Conservation (phyloP, 2,888 invertebrate genomes). For the Pasiphila rectangulata region DNA sequence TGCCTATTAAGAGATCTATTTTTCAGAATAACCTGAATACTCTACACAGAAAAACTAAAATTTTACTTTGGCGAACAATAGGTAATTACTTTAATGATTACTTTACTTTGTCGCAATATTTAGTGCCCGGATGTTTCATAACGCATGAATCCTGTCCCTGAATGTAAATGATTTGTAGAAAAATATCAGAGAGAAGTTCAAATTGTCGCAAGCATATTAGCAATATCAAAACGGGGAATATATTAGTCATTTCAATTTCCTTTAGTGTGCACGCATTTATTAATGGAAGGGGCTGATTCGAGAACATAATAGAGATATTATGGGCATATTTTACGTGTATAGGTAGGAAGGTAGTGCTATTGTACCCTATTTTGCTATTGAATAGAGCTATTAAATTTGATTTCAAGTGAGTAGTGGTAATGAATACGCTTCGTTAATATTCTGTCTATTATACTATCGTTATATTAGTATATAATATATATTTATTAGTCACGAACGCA, state of each 20-base stretch:
- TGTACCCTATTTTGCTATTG: conserved; percentile 14
- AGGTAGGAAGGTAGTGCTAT: conserved; percentile 16
- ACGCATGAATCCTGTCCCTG: neutral
- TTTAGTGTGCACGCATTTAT: conserved; percentile 45
- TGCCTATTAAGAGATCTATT: too few relatives aligned
- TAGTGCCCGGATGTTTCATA: too few relatives aligned
- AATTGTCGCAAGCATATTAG: conserved; percentile 40
- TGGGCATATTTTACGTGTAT: conserved; percentile 13
- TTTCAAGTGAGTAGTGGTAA: conserved; percentile 14
- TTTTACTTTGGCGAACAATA: too few relatives aligned
- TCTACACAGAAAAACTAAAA: too few relatives aligned
- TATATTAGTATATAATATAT: too few relatives aligned
- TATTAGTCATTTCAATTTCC: conserved; percentile 56
- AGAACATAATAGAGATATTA: conserved; percentile 36
- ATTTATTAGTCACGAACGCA: too few relatives aligned
- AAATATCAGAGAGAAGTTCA: conserved; percentile 15
- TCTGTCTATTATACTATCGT: neutral
- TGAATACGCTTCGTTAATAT: conserved; percentile 6
- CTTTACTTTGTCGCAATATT: too few relatives aligned
- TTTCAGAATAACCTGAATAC: too few relatives aligned
- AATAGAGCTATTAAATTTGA: conserved; percentile 23
- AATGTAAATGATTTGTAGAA: conserved; percentile 9
- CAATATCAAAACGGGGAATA: conserved; percentile 43
- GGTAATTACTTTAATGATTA: too few relatives aligned
- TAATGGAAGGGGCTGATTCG: conserved; percentile 46